phyloP scores from a whole-genome alignment of 2,888 invertebrate species.

The Alitta virens region DNA sequence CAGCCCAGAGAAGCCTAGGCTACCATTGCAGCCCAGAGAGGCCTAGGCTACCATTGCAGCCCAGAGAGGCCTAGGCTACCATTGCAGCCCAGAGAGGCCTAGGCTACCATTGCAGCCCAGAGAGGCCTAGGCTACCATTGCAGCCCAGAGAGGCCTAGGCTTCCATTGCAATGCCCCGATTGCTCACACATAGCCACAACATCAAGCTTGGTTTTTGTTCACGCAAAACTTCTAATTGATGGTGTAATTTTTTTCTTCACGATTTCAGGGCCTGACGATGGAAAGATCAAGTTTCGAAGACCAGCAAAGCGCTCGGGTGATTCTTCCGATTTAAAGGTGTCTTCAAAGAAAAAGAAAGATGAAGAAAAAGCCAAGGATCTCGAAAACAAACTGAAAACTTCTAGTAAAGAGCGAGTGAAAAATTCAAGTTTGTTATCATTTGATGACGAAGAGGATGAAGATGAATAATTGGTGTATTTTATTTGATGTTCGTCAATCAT shows the following conservation, averaged over 20 bases:
- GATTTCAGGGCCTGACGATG: slow-evolving; percentile 24
- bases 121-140: too few species aligned
- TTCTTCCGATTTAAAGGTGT: slow-evolving; percentile 25
- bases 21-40: too few species aligned
- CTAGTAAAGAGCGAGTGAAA: slow-evolving; percentile 9
- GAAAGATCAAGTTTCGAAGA: slow-evolving; percentile 34
- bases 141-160: too few species aligned
- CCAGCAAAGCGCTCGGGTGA: slow-evolving; percentile 38
- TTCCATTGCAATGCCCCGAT: too few species aligned
- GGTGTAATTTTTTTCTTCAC: neutral
- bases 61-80: too few species aligned
- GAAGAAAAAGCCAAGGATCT: neutral
- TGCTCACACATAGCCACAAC: too few species aligned
- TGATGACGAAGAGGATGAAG: slow-evolving; percentile 42
- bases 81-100: too few species aligned
- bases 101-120: too few species aligned
- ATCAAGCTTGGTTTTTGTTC: neutral
- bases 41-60: too few species aligned
- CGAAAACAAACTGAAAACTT: slow-evolving; percentile 7
- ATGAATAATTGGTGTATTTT: slow-evolving; percentile 11
- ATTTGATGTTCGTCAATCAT: too few species aligned
- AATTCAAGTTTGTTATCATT: slow-evolving; percentile 42
- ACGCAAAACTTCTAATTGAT: neutral
- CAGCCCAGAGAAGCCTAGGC: too few species aligned
- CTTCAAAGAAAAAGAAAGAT: slow-evolving; percentile 34